Conservation (phyloP, 2,888 invertebrate species). For the Caenorhabditis sp. region DNA sequence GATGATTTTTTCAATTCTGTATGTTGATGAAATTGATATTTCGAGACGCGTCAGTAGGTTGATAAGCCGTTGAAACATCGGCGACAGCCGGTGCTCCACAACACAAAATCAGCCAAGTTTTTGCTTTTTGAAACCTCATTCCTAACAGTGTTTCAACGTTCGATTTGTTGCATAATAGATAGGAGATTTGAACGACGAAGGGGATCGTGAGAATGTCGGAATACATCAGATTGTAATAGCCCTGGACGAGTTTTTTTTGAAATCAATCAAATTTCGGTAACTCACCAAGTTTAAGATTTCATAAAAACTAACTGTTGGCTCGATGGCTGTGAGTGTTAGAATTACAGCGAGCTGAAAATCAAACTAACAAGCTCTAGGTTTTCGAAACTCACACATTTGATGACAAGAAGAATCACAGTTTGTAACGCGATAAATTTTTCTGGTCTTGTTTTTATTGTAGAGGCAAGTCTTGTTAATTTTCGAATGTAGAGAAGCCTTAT, state of each 20-base stretch:
- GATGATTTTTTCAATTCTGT: too few relatives aligned
- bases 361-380: neutral
- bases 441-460: neutral
- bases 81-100: neutral
- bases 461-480: neutral
- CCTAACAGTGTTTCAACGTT: neutral
- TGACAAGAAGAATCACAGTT: neutral
- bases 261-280: neutral
- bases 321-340: neutral
- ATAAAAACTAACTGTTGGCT: too few relatives aligned
- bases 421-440: neutral
- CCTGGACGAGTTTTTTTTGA: neutral
- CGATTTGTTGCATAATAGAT: neutral
- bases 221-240: neutral
- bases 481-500: neutral
- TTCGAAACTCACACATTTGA: neutral
- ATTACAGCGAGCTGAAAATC: neutral
- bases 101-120: neutral
- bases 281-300: too few relatives aligned
- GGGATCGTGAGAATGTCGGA: neutral
- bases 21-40: too few relatives aligned
- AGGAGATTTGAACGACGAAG: neutral
- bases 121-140: neutral
- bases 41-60: neutral
- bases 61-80: neutral